Evolutionary conservation across 2,888 invertebrate species (phyloP).

Genomic region (Laspeyria flexula): DNA sequence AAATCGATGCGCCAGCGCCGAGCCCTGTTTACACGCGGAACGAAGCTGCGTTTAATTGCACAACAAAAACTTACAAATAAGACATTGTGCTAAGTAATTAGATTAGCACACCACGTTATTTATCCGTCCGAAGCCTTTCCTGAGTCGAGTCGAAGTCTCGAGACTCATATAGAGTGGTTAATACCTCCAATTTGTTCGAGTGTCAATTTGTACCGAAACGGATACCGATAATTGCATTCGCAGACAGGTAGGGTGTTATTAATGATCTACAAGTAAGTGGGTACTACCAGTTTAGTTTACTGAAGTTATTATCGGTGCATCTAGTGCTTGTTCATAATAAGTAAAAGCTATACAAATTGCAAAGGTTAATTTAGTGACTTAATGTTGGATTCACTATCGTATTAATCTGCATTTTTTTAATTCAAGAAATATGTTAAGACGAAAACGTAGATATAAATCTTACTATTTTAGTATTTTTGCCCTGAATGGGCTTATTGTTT

Average conservation of each 20-base stretch:
- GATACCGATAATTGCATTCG: constrained; percentile 58
- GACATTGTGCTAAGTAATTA: constrained; percentile 83
- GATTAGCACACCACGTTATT: constrained; percentile 77
- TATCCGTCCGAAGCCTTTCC: constrained; percentile 41
- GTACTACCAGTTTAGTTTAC: constrained; percentile 34
- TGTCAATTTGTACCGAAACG: constrained; percentile 60
- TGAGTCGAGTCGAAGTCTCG: constrained; percentile 33
- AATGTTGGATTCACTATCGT: neutral
- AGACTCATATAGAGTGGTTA: constrained; percentile 58
- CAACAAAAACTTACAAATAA: constrained; percentile 79
- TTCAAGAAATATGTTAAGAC: too few species aligned
- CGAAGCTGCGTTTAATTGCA: constrained; percentile 71
- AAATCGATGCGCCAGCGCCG: constrained; percentile 57
- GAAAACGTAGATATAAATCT: too few species aligned
- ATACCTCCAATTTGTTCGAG: constrained; percentile 55
- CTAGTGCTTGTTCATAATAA: constrained; percentile 8
- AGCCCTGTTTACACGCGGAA: constrained; percentile 66
- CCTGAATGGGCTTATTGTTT: too few species aligned
- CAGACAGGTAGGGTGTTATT: constrained; percentile 47
- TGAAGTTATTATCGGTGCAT: constrained; percentile 30
- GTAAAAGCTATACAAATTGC: constrained; percentile 3
- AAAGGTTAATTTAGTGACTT: neutral
- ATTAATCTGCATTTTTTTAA: neutral
- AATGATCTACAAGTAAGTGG: constrained; percentile 43
- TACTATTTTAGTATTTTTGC: too few species aligned